phyloP scores from a whole-genome alignment of 2,888 invertebrate species.

The Entomobrya proxima region DNA sequence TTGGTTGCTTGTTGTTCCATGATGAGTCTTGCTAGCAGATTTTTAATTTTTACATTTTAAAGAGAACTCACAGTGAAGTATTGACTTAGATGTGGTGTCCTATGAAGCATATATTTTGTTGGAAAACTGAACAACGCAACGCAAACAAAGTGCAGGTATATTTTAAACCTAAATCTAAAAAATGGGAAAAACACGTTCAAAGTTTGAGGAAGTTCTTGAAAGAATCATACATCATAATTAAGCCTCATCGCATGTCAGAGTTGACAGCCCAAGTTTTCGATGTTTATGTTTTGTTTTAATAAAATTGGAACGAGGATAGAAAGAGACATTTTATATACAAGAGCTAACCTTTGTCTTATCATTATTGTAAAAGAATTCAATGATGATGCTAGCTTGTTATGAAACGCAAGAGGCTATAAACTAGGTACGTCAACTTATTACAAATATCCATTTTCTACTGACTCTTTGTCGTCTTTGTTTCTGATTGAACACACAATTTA shows the following conservation, averaged over 20 bases:
- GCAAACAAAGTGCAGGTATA: neutral
- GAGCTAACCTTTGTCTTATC: too few species aligned
- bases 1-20: too few species aligned
- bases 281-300: neutral
- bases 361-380: too few species aligned
- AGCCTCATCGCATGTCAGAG: conserved; percentile 46
- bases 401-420: neutral
- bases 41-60: too few species aligned
- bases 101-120: too few species aligned
- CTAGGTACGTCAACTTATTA: too few species aligned
- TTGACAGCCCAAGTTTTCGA: conserved; percentile 45
- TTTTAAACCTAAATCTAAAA: neutral
- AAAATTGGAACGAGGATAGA: neutral
- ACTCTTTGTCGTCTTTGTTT: conserved; percentile 28
- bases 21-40: too few species aligned
- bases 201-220: neutral
- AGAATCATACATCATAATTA: conserved; percentile 61
- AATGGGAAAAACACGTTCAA: neutral
- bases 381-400: too few species aligned
- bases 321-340: too few species aligned
- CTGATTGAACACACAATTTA: conserved; percentile 8
- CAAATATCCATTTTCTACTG: neutral
- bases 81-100: too few species aligned
- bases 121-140: neutral
- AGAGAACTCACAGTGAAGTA: too few species aligned